Evolutionary conservation across 2,113 vertebrate species (phyloP), one percentile per base, ranked within the genome.

Genomic region (Psilopogon haemacephalus): DNA sequence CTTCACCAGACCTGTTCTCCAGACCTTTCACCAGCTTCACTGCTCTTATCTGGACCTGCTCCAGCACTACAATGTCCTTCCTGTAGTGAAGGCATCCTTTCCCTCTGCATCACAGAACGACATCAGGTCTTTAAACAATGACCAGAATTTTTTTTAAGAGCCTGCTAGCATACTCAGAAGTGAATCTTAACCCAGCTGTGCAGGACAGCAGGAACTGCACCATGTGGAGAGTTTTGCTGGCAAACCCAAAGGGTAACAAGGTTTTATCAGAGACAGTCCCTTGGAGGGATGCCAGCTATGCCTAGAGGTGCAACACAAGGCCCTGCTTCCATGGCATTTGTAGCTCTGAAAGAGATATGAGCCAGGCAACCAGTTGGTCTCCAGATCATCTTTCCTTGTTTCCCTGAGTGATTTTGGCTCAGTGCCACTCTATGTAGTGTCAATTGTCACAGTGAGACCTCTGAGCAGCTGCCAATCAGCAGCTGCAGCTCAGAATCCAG

Each of bases 401-500:
- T 86, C 89, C 63, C 26, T 5, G 1, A 19, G 74, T 58, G 35
- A 26, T 87, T 85, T 54, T 44, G 70, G 67, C 59, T 84, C 21
- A 1, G 30, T 69, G 89, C 18, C 59, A 76, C 76, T 58, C 0
- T 0, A 40, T 64, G 59, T 4, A 52, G 68, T 13, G 71, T 60
- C 73, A 88, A 15, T 54, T 78, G 84, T 78, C 35, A 16, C 50
- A 32, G 4, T 0, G 3, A 78, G 58, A 35, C 63, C 74, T 21
- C n/a, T 9, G 62, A 82, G 33, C 77, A 89, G 94, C 89, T 96
- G 92, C 38, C 81, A 86, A 70, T 93, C 84, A 67, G 19, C 84
- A 96, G 84, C 75, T 89, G 75, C 60, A 71, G 72, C 69, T 56
- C 70, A 69, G 8, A 5, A 80, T 72, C 75, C 52, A 48, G 8